Evolutionary conservation across 2,797 vertebrate species (phyloP), one percentile per base, ranked within the genome.

Genomic region (Australoheros facetus): DNA sequence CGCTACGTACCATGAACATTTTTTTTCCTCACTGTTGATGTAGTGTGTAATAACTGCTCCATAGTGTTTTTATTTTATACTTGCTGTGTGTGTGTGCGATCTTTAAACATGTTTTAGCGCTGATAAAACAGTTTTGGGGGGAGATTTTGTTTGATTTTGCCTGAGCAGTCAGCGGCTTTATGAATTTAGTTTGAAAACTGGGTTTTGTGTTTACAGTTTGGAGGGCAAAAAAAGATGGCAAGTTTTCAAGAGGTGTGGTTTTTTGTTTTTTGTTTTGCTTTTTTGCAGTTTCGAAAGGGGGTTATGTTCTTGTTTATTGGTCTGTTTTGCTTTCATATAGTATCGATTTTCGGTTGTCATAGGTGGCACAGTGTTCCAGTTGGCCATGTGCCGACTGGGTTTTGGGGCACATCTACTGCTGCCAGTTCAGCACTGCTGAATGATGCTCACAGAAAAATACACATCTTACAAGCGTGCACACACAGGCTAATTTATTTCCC

Each of bases 61-160:
- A 45, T 69, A 8, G 64, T 69, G 16, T 69, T 69, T 69, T 51
- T 51, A 19, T 48, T 51, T 5, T 48, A 19, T 10, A 69, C 23
- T 69, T 0, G 2, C 42, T 51, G 45, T 69, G 64, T 51, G 26
- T 34, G 32, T 32, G 30, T 32, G 30, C 6, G 26, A 69, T 69
- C 64, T 69, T 69, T 69, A 69, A 69, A 69, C 17, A 69, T 69
- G 64, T 69, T 69, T 69, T 26, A 69, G 45, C 64, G 28, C 17
- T 6, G 17, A n/a, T 51, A 51, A 69, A 69, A 4, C 42, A 51
- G 10, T 51, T 69, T 51, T 45, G 17, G 42, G 26, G 0, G 0
- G 26, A 69, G 17, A 69, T 51, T 69, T 51, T 69, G 1, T 51
- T 69, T 69, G 26, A 51, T 51, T 51, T 51, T 69, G 45, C 26